Conservation (phyloP, 1,140 invertebrate species). For the Tetramorium alpestre region DNA sequence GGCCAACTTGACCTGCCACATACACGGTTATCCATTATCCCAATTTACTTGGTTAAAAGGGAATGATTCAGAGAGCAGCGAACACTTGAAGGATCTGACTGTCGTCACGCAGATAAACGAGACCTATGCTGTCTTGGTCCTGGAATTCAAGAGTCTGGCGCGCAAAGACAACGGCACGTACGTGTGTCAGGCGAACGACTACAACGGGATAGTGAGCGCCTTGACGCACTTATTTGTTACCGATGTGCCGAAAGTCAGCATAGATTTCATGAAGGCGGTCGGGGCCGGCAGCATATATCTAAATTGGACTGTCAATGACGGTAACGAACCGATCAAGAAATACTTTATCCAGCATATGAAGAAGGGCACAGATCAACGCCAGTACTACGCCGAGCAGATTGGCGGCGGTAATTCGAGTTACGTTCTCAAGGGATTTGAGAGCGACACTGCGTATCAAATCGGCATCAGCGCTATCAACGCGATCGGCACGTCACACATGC, state of each 20-base stretch:
- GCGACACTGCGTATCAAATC: constrained; percentile 88
- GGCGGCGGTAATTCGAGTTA: constrained; percentile 87
- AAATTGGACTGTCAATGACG: constrained; percentile 93
- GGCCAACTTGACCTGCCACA: constrained; percentile 86
- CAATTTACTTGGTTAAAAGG: constrained; percentile 87
- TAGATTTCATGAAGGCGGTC: constrained; percentile 92
- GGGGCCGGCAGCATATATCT: constrained; percentile 91
- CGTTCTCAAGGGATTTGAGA: constrained; percentile 88
- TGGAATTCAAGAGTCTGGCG: constrained; percentile 86
- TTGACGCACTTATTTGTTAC: constrained; percentile 87
- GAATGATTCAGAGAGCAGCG: constrained; percentile 83
- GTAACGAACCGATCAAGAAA: constrained; percentile 89
- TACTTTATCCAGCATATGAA: constrained; percentile 89
- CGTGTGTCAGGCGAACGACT: constrained; percentile 84
- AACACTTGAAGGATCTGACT: constrained; percentile 82
- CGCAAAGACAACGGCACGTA: constrained; percentile 90
- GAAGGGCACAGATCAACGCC: constrained; percentile 86
- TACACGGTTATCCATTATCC: constrained; percentile 87
- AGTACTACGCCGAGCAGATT: constrained; percentile 86
- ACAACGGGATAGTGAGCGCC: constrained; percentile 76
- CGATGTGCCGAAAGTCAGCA: constrained; percentile 90
- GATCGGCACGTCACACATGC: constrained; percentile 84
- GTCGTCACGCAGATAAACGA: constrained; percentile 84
- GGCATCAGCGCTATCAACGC: constrained; percentile 86
- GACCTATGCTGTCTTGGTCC: constrained; percentile 86